Evolutionary conservation across 2,888 invertebrate genomes (phyloP).

Genomic region (Malacosoma neustria): DNA sequence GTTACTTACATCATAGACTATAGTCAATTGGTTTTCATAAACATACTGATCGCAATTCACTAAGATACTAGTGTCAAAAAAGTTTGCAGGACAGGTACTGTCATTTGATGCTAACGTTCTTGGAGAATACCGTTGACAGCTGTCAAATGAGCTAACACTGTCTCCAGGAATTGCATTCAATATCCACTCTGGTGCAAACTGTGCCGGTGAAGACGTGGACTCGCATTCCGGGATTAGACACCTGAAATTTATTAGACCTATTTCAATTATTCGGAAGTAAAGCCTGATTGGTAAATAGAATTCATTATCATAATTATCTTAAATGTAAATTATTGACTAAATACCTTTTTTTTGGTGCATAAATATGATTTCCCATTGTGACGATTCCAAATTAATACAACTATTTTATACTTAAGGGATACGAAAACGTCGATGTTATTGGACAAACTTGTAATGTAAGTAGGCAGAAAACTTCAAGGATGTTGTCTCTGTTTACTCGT

Average conservation of each 20-base stretch:
- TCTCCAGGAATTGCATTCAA: conserved; percentile 49
- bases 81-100: conserved; percentile 32
- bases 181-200: conserved; percentile 56
- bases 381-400: not conserved
- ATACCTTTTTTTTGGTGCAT: too few species aligned
- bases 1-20: conserved; percentile 54
- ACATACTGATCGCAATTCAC: conserved; percentile 36
- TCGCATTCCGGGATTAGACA: conserved; percentile 46
- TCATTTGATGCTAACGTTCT: conserved; percentile 5
- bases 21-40: conserved; percentile 41
- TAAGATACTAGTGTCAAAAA: conserved; percentile 29
- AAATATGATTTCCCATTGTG: too few species aligned
- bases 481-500: too few species aligned
- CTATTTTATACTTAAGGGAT: not conserved
- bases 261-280: too few species aligned
- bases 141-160: conserved; percentile 34
- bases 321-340: not conserved
- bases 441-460: too few species aligned
- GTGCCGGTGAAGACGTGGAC: conserved; percentile 10
- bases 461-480: too few species aligned
- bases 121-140: conserved; percentile 55
- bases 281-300: too few species aligned
- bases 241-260: conserved; percentile 20
- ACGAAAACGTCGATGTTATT: too few species aligned
- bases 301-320: too few species aligned